Evolutionary conservation across 1,140 invertebrate genomes (phyloP).

Genomic region (Drosophila saltans): DNA sequence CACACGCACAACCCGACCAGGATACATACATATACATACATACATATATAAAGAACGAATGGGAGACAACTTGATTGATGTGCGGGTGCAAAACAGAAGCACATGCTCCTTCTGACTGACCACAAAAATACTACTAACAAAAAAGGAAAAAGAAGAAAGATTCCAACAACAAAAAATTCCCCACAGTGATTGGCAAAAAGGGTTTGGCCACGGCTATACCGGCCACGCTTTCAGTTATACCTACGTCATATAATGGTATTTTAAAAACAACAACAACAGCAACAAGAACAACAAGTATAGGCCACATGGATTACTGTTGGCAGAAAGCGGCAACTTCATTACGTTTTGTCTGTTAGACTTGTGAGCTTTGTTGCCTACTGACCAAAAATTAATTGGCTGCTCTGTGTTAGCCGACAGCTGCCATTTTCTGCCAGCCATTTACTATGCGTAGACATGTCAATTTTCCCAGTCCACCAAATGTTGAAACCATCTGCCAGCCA

Average conservation of each 20-base stretch:
- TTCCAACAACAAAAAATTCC: conserved; percentile 41
- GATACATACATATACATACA: conserved; percentile 2
- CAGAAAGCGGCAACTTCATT: conserved; percentile 56
- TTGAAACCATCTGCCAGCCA: background rate
- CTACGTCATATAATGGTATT: conserved; percentile 54
- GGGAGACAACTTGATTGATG: conserved; percentile 67
- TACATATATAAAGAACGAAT: background rate
- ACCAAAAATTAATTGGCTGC: conserved; percentile 77
- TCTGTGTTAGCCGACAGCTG: conserved; percentile 66
- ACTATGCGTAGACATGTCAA: conserved; percentile 70
- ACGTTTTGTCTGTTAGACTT: conserved; percentile 31
- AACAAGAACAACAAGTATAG: background rate
- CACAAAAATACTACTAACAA: conserved; percentile 38
- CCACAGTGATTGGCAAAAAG: conserved; percentile 68
- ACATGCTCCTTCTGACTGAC: conserved; percentile 45
- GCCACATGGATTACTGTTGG: background rate
- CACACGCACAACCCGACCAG: conserved; percentile 34
- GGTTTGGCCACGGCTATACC: conserved; percentile 43
- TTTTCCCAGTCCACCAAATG: conserved; percentile 27
- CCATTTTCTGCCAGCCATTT: conserved; percentile 66
- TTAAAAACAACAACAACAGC: conserved; percentile 53
- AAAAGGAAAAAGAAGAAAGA: background rate
- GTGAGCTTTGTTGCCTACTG: conserved; percentile 34
- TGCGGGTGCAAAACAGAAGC: conserved; percentile 47
- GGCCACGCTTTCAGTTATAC: conserved; percentile 23